phyloP scores from a whole-genome alignment of 2,113 vertebrate species.

The Sinocyclocheilus anshuiensis region DNA sequence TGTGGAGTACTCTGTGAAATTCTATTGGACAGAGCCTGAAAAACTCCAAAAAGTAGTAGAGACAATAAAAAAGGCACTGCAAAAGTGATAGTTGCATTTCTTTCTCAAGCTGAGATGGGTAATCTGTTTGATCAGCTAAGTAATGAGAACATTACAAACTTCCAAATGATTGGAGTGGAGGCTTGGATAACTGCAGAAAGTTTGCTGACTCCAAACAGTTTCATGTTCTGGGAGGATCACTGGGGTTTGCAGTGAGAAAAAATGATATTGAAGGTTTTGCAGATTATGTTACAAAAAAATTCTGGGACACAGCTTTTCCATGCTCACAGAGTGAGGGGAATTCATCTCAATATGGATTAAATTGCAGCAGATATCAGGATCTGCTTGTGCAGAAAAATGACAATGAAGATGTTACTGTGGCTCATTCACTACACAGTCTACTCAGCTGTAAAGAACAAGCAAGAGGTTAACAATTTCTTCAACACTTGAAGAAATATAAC shows the following conservation, averaged over 20 bases:
- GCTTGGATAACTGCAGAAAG: slow-evolving; percentile 74
- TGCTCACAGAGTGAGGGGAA: slow-evolving; percentile 29
- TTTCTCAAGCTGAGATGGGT: slow-evolving; percentile 72
- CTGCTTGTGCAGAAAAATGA: slow-evolving; percentile 59
- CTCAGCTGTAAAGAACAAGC: slow-evolving; percentile 28
- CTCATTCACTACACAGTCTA: slow-evolving; percentile 66
- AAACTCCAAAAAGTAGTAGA: slow-evolving; percentile 69
- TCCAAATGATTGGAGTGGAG: slow-evolving; percentile 73
- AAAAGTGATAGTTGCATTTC: slow-evolving; percentile 71
- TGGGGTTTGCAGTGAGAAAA: slow-evolving; percentile 73
- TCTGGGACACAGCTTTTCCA: slow-evolving; percentile 65
- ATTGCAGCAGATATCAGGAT: slow-evolving; percentile 62
- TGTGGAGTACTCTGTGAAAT: slow-evolving; percentile 71
- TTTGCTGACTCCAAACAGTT: slow-evolving; percentile 68
- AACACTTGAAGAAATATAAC: no score
- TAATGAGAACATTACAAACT: slow-evolving; percentile 59
- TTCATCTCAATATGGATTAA: background rate
- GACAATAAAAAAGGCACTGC: slow-evolving; percentile 68
- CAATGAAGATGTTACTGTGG: slow-evolving; percentile 68
- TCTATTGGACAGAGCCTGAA: slow-evolving; percentile 63
- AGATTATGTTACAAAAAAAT: slow-evolving; percentile 64
- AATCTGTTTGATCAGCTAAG: slow-evolving; percentile 65
- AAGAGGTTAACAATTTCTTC: no score
- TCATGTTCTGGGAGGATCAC: slow-evolving; percentile 67
- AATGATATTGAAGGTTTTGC: slow-evolving; percentile 66